These are phyloP conservation scores for Diceros bicornis DNA, from an alignment of 2,797 vertebrate species.

Conservation along the genomic window DNA sequence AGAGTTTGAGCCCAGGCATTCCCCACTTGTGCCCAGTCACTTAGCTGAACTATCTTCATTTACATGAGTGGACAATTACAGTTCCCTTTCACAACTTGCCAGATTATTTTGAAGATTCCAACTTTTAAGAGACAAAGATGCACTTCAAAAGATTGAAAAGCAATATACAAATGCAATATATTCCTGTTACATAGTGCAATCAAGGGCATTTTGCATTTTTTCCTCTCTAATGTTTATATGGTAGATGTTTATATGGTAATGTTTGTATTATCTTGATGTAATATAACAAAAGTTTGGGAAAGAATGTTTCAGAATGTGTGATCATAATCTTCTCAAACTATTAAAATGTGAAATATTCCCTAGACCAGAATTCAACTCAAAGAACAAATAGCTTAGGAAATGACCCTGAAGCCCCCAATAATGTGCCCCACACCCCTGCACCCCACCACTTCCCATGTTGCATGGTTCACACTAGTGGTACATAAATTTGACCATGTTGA, in stretches of 20 bases:
- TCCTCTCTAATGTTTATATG: background rate
- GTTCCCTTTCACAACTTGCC: background rate
- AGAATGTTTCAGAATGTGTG: background rate
- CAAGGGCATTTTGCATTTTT: background rate
- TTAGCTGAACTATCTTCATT: background rate
- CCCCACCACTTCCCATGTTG: no score
- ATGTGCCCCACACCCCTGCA: no score
- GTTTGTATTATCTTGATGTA: background rate
- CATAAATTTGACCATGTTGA: fast-evolving
- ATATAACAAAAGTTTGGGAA: background rate
- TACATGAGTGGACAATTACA: background rate
- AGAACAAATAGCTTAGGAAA: background rate
- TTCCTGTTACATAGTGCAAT: background rate
- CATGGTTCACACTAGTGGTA: fast-evolving
- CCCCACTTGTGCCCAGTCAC: fast-evolving
- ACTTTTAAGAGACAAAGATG: background rate
- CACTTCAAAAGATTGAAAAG: background rate
- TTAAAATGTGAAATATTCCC: background rate
- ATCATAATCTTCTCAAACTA: background rate
- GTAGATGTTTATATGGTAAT: background rate
- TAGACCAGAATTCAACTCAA: background rate
- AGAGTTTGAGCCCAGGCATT: fast-evolving
- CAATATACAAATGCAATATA: background rate
- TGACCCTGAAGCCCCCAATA: no score
- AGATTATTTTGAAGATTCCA: background rate